These are phyloP conservation scores for Pseudachorutes palmiensis DNA, from an alignment of 1,140 invertebrate genomes.

Conservation along the genomic window DNA sequence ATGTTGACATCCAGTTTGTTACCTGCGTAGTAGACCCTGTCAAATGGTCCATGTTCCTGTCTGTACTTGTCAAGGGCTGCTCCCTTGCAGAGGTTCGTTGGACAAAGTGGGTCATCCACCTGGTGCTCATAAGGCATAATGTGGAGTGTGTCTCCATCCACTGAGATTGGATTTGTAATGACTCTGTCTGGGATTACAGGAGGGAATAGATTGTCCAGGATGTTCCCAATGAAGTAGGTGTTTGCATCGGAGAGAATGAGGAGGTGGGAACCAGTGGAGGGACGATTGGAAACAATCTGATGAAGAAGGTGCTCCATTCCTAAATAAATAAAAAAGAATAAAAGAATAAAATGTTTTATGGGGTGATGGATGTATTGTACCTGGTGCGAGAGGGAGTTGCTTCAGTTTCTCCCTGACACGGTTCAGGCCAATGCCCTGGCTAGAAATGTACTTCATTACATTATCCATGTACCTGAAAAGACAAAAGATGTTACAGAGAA, in stretches of 20 bases:
- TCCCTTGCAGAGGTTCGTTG: constrained; percentile 35
- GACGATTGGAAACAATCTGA: constrained; percentile 6
- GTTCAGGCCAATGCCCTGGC: constrained; percentile 22
- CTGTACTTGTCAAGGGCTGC: constrained; percentile 27
- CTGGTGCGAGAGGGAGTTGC: constrained; percentile 21
- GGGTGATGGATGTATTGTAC: constrained; percentile 10
- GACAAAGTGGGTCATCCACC: constrained; percentile 21
- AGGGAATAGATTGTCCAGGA: constrained; percentile 16
- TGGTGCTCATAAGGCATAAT: constrained; percentile 32
- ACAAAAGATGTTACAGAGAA: too few species aligned
- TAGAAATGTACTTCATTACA: constrained; percentile 25
- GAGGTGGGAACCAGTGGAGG: constrained; percentile 6
- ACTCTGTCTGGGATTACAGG: constrained; percentile 25
- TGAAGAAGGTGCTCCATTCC: constrained; percentile 29
- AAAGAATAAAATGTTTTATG: neutral
- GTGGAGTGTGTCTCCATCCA: constrained; percentile 16
- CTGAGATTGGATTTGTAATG: constrained; percentile 24
- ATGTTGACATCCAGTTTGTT: too few species aligned
- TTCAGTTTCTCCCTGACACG: constrained; percentile 17
- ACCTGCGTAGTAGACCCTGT: constrained; percentile 27
- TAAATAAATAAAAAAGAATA: constrained; percentile 8
- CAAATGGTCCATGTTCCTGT: constrained; percentile 29
- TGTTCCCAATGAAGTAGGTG: constrained; percentile 30
- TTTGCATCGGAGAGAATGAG: constrained; percentile 35
- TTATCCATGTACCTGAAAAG: constrained; percentile 35